Percentiles rank a stretch among this genome's conserved stretches.
These are phyloP conservation scores for Microctenopoma stevenorrisi DNA, from an alignment of 2,797 vertebrate genomes.

Conservation along the genomic window DNA sequence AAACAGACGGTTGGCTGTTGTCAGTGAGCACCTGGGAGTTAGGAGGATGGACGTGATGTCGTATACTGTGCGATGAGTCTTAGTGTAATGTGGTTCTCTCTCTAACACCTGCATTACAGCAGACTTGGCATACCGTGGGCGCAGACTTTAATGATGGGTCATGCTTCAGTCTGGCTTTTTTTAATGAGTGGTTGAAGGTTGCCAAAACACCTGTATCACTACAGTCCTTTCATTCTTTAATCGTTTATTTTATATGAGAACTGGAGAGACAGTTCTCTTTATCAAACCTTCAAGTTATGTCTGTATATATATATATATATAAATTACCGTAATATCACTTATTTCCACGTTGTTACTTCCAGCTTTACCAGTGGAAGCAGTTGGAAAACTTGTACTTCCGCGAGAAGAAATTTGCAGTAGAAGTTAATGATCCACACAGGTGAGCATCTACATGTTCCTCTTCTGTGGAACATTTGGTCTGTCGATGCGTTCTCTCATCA, in stretches of 20 bases:
- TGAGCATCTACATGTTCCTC: slow-evolving; percentile 61
- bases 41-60: slow-evolving; percentile 31
- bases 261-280: not conserved
- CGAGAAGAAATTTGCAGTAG: slow-evolving; percentile 99
- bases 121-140: slow-evolving; percentile 45
- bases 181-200: slow-evolving; percentile 46
- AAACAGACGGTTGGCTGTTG: slow-evolving; percentile 50
- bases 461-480: too few relatives aligned
- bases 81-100: slow-evolving; percentile 34
- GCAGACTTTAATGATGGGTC: slow-evolving; percentile 67
- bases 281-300: not conserved
- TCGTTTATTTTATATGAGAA: slow-evolving; percentile 2
- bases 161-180: slow-evolving; percentile 60
- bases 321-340: slow-evolving; percentile 9
- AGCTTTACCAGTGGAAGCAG: slow-evolving; percentile 95
- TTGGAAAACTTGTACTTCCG: slow-evolving; percentile 98
- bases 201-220: slow-evolving; percentile 36
- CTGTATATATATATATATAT: not conserved
- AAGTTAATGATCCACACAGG: slow-evolving; percentile 98
- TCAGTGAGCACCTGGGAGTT: slow-evolving; percentile 63
- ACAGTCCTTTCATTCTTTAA: not conserved
- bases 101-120: slow-evolving; percentile 66
- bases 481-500: not conserved
- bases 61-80: slow-evolving; percentile 50
- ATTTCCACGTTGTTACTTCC: slow-evolving; percentile 1